Evolutionary conservation across 2,113 vertebrate genomes (phyloP).

Genomic region (Callipepla squamata): DNA sequence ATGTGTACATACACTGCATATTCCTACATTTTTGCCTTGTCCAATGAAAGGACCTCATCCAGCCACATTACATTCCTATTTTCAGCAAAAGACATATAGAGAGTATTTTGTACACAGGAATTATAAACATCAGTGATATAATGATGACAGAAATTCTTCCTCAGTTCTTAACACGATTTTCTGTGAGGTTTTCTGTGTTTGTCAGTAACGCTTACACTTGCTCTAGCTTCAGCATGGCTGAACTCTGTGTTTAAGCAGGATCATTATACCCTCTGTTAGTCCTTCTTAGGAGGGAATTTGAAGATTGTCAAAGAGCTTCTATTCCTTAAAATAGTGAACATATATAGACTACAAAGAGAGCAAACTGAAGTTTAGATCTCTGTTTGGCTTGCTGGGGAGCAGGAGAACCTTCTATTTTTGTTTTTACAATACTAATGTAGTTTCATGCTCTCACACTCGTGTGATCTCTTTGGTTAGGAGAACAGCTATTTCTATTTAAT

Average conservation of each 20-base stretch:
- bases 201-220: background rate
- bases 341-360: background rate
- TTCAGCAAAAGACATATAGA: background rate
- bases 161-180: background rate
- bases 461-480: background rate
- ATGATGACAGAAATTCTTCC: background rate
- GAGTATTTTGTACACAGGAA: background rate
- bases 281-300: background rate
- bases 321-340: background rate
- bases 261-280: fast-evolving
- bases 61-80: background rate
- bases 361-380: background rate
- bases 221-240: background rate
- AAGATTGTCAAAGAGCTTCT: background rate
- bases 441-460: background rate
- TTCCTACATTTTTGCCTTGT: background rate
- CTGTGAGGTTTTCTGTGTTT: background rate
- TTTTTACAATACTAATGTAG: background rate
- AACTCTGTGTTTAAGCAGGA: background rate
- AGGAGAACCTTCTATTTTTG: background rate
- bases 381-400: background rate
- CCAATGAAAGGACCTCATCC: background rate
- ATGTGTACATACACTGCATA: background rate
- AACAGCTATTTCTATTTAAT: background rate
- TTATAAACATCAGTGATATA: background rate